These are phyloP conservation scores for Thereuonema tuberculata DNA, from an alignment of 1,140 invertebrate species.

Conservation along the genomic window DNA sequence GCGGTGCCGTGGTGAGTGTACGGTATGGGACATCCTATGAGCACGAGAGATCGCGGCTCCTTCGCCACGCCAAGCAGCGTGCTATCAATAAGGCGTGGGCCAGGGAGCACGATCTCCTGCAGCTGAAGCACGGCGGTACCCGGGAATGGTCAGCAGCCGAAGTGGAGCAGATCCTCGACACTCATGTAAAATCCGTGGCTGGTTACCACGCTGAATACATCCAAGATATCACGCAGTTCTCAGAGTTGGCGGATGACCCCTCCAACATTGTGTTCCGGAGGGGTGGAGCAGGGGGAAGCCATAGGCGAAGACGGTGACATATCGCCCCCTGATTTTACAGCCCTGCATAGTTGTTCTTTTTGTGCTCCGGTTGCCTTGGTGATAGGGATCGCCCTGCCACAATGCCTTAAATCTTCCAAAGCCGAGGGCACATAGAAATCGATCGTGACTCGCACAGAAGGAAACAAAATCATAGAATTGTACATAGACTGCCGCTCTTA, in stretches of 20 bases:
- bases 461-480: no score
- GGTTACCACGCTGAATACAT: constrained; percentile 83
- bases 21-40: constrained; percentile 75
- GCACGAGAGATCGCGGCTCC: constrained; percentile 67
- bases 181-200: constrained; percentile 47
- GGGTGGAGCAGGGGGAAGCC: neutral
- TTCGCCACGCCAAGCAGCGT: constrained; percentile 71
- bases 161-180: constrained; percentile 72
- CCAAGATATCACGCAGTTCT: constrained; percentile 73
- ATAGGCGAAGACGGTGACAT: constrained; percentile 6
- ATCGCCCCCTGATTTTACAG: neutral
- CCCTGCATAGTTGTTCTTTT: neutral
- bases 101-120: constrained; percentile 59
- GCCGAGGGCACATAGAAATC: neutral
- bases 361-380: neutral
- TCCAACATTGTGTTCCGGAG: constrained; percentile 68
- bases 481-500: no score
- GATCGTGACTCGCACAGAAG: neutral
- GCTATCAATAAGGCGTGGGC: constrained; percentile 85
- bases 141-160: constrained; percentile 47
- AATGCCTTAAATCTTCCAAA: constrained; percentile 8
- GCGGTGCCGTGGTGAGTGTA: constrained; percentile 29
- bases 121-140: constrained; percentile 43
- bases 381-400: neutral
- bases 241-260: constrained; percentile 85